Evolutionary conservation across 30 jellyfish, hydroid and myxozoan species (phyloP).

Genomic region (Rhopilema esculentum): DNA sequence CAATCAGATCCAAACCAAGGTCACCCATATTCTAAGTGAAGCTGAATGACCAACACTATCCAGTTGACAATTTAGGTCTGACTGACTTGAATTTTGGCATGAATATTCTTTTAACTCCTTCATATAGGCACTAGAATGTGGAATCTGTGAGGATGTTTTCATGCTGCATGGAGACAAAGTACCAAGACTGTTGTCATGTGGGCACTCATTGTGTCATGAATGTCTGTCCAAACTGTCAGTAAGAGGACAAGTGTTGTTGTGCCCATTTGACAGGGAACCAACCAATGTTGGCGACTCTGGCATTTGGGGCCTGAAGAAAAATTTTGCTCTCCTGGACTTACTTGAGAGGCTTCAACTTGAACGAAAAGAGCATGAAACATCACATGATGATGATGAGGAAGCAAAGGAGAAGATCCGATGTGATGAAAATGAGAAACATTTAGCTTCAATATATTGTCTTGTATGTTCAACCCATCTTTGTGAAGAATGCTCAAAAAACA

Average conservation of each 20-base stretch:
- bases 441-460: conserved; percentile 84
- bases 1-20: too few species aligned
- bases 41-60: too few species aligned
- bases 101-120: too few species aligned
- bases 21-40: too few species aligned
- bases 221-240: conserved; percentile 80
- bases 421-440: conserved; percentile 89
- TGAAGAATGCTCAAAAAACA: conserved; percentile 68
- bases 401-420: conserved; percentile 34
- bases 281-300: conserved; percentile 94
- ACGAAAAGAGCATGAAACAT: conserved; percentile 19
- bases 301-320: conserved; percentile 95
- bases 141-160: conserved; percentile 91
- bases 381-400: conserved; percentile 41
- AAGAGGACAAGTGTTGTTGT: conserved; percentile 52
- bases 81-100: too few species aligned
- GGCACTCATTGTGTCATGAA: conserved; percentile 97
- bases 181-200: conserved; percentile 92
- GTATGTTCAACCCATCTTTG: conserved; percentile 92
- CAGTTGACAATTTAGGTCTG: too few species aligned
- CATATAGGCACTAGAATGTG: conserved; percentile 90
- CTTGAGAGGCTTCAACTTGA: conserved; percentile 80
- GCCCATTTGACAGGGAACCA: conserved; percentile 96
- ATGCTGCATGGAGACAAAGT: conserved; percentile 88
- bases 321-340: conserved; percentile 87